Percentiles rank a stretch among this genome's conserved stretches.
Evolutionary conservation across 2,797 vertebrate genomes (phyloP).

Genomic region (Crenichthys baileyi): DNA sequence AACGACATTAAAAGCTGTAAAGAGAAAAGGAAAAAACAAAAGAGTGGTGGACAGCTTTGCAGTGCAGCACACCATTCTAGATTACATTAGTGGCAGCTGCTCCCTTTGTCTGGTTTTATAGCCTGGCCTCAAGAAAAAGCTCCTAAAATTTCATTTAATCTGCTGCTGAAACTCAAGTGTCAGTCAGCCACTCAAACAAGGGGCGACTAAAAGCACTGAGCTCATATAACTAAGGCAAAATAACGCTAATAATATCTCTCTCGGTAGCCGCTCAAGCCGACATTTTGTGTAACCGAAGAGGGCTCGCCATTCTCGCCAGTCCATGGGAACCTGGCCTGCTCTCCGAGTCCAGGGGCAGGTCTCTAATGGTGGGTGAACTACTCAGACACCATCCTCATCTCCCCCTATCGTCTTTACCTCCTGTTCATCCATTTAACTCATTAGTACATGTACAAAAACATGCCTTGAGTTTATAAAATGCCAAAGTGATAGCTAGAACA

Average conservation of each 20-base stretch:
- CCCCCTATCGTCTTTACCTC: constrained; percentile 67
- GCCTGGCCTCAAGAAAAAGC: constrained; percentile 84
- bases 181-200: constrained; percentile 87
- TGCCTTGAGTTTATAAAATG: neutral
- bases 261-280: constrained; percentile 67
- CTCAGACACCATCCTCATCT: constrained; percentile 66
- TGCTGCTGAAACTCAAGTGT: constrained; percentile 88
- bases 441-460: constrained; percentile 76
- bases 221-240: constrained; percentile 88
- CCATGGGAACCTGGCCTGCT: constrained; percentile 78
- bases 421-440: constrained; percentile 76
- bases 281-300: constrained; percentile 88
- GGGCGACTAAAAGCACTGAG: constrained; percentile 84
- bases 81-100: constrained; percentile 89
- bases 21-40: constrained; percentile 70
- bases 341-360: constrained; percentile 58
- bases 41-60: constrained; percentile 76
- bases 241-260: constrained; percentile 87
- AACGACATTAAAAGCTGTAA: constrained; percentile 63
- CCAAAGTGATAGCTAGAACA: neutral
- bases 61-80: constrained; percentile 77
- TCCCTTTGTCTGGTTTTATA: constrained; percentile 88
- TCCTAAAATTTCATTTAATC: constrained; percentile 95
- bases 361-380: constrained; percentile 68
- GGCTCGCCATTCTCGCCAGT: constrained; percentile 56